Conservation (phyloP, 2,888 invertebrate species). For the Eupelmus urozonus region DNA sequence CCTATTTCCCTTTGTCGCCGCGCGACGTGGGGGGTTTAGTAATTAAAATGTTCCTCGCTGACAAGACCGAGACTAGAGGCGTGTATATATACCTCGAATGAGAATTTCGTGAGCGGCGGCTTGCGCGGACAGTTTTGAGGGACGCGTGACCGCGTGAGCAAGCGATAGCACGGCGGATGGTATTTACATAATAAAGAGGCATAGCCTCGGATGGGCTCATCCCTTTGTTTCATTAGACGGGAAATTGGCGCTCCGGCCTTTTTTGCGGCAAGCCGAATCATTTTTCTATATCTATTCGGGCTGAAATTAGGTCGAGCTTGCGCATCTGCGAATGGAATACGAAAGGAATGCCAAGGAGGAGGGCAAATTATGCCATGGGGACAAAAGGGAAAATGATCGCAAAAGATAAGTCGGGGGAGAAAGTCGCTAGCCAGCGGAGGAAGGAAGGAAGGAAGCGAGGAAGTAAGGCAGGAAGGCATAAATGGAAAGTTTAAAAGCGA, state of each 20-base stretch:
- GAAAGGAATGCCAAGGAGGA: slow-evolving; percentile 36
- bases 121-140: no score
- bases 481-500: not conserved
- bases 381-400: slow-evolving; percentile 47
- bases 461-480: not conserved
- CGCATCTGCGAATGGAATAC: slow-evolving; percentile 37
- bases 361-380: slow-evolving; percentile 39
- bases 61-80: not conserved
- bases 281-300: not conserved
- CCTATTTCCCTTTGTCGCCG: slow-evolving; percentile 44
- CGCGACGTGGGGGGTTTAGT: slow-evolving; percentile 19
- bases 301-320: slow-evolving; percentile 45
- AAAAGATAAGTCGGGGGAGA: slow-evolving; percentile 35
- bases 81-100: no score
- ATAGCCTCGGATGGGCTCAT: not conserved
- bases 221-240: no score
- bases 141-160: slow-evolving; percentile 19
- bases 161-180: slow-evolving; percentile 18
- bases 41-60: slow-evolving; percentile 50
- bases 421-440: no score
- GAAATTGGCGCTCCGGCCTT: not conserved
- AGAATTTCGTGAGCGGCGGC: slow-evolving; percentile 6
- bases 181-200: slow-evolving; percentile 46
- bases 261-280: not conserved
- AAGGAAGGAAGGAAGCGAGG: slow-evolving; percentile 7